Conservation (phyloP, 2,113 vertebrate species). For the Pheucticus melanocephalus region DNA sequence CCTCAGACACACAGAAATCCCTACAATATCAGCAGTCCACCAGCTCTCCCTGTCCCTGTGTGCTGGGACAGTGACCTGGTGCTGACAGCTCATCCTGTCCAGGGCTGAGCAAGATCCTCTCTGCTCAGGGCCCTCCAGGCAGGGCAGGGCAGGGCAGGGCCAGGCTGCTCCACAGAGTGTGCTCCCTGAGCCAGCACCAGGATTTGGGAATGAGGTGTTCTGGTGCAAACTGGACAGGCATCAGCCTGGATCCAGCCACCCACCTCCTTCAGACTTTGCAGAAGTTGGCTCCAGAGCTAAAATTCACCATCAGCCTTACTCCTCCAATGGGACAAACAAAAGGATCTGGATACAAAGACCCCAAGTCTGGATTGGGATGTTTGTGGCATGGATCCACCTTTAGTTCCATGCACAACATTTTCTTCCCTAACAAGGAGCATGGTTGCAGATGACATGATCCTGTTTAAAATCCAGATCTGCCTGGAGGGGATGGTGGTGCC, state of each 20-base stretch:
- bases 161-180: neutral
- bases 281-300: neutral
- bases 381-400: neutral
- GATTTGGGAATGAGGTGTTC: neutral
- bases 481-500: neutral
- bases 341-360: neutral
- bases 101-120: neutral
- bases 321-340: neutral
- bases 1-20: neutral
- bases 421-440: neutral
- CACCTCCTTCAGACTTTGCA: neutral
- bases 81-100: neutral
- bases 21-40: neutral
- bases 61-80: neutral
- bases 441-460: neutral
- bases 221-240: neutral
- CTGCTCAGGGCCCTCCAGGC: neutral
- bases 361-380: fast-evolving
- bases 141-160: neutral
- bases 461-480: neutral
- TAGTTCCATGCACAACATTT: neutral
- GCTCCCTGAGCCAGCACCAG: neutral
- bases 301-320: neutral
- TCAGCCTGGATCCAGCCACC: neutral
- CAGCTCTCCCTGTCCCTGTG: neutral